Evolutionary conservation across 2,113 vertebrate genomes (phyloP).

Genomic region (Globicephala melas): DNA sequence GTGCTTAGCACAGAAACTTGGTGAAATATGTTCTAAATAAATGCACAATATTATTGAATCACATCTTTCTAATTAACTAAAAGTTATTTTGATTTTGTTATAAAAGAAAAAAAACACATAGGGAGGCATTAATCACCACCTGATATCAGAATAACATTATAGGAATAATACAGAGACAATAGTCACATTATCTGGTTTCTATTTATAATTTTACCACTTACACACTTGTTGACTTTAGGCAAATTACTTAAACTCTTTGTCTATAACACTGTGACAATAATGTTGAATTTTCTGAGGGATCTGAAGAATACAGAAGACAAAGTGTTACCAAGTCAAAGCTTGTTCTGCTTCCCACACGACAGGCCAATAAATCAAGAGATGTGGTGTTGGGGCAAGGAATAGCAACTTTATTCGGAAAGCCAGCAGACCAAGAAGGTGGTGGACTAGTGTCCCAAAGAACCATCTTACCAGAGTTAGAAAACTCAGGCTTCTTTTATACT

Average conservation of each 20-base stretch:
- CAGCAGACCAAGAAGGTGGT: neutral
- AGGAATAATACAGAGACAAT: neutral
- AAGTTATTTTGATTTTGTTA: neutral
- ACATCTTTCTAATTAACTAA: neutral
- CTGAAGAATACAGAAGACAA: neutral
- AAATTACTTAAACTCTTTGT: neutral
- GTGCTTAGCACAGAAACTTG: neutral
- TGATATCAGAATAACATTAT: neutral
- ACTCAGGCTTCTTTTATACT: neutral
- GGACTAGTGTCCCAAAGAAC: neutral
- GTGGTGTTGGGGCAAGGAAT: neutral
- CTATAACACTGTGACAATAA: neutral
- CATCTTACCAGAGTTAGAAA: neutral
- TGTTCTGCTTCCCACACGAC: too few species aligned
- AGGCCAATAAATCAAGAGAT: too few species aligned
- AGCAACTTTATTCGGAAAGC: neutral
- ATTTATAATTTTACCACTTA: neutral
- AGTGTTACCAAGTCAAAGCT: too few species aligned
- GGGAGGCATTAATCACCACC: neutral
- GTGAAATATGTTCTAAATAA: neutral
- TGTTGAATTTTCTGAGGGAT: neutral
- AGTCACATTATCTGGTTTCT: neutral
- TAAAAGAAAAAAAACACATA: neutral
- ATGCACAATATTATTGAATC: neutral
- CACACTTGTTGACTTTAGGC: neutral